Evolutionary conservation across 2,888 invertebrate species (phyloP), one percentile per base, ranked within the genome.

Genomic region (Drosophila mimetica): DNA sequence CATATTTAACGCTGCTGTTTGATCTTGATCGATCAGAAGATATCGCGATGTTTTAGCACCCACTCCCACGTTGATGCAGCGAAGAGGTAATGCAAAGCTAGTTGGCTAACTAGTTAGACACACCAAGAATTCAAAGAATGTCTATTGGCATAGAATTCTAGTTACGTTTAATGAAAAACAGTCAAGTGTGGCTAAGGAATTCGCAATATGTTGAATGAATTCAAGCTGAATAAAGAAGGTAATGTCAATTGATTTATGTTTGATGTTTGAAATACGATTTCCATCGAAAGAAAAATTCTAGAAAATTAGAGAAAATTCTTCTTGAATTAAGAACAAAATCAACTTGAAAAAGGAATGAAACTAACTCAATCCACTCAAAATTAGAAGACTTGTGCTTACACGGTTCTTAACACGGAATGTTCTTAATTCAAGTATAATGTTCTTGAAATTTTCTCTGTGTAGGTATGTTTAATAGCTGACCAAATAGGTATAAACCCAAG

Each of bases 1-100:
- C 34, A 44, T 58, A 72, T 54, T 71, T 50, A 60, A 32, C 28
- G 47, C 4, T 36, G 28, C 7, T 54, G 8, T 51, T 51, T 39
- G 50, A 55, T 69, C 32, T 59, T 59, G 42, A 48, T 46, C 16
- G 30, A 47, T 50, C 63, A 28, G 18, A 39, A 64, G 20, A 48
- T 13, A 28, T 16, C 34, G 37, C 14, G 48, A 9, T 64, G 48
- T 25, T 25, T 25, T 25, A 25, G 42, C 41, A 46, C 44, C 50
- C 51, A 50, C 67, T 22, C 30, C 28, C 22, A 47, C 20, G 16
- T 25, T 44, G 16, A 11, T 30, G 25, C 7, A 7, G 7, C 25
- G 22, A 28, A 46, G 46, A 13, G 2, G 16, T 14, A 7, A 8
- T 14, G 14, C n/a, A 4, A 25, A 42, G 20, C 13, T 22, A 11